Conservation (phyloP, 1,140 invertebrate species). For the Apis mellifera region Amel_HAv3.1 CM009945.2:2113501-2114000, state of each 20-base stretch:
- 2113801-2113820: neutral
- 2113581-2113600: no score
- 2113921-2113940: slow-evolving; percentile 24
- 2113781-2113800: neutral
- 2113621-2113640: no score
- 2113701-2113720: neutral
- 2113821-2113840: neutral
- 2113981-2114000: slow-evolving; percentile 61
- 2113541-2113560: no score
- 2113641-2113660: no score
- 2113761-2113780: neutral
- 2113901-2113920: slow-evolving; percentile 29
- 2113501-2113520: no score
- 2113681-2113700: no score
- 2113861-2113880: slow-evolving; percentile 7
- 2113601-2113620: no score
- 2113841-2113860: neutral
- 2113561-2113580: no score
- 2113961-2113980: slow-evolving; percentile 60
- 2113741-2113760: no score
- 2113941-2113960: slow-evolving; percentile 58
- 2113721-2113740: neutral
- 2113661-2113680: no score
- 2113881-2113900: slow-evolving; percentile 27
- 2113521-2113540: no score